phyloP scores from a whole-genome alignment of 1,140 invertebrate genomes.

The Campoletis sonorensis region DNA sequence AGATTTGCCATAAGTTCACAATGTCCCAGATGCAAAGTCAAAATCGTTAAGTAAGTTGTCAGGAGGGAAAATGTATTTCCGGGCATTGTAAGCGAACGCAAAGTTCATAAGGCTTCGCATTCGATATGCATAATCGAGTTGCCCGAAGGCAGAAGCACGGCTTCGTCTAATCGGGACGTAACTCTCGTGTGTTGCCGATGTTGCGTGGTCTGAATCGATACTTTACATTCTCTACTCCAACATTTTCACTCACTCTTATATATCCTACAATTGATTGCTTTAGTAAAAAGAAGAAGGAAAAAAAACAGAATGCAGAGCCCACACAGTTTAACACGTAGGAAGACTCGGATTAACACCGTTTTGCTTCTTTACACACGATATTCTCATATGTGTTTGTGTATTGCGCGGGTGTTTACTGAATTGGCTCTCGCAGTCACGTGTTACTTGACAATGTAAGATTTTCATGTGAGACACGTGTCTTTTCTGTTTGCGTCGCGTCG shows the following conservation, averaged over 20 bases:
- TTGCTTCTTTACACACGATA: not conserved
- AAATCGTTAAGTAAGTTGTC: conserved; percentile 2
- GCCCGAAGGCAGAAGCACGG: not conserved
- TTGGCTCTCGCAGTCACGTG: not conserved
- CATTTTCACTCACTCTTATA: not conserved
- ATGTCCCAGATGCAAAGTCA: not conserved
- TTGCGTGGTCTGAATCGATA: not conserved
- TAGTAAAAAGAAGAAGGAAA: not conserved
- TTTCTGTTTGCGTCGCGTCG: not conserved
- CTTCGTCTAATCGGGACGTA: conserved; percentile 41
- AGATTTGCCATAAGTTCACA: not conserved
- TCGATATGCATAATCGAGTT: conserved; percentile 44
- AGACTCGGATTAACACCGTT: not conserved
- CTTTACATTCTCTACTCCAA: not conserved
- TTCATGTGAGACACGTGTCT: conserved; percentile 2
- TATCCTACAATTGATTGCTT: not conserved
- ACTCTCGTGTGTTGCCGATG: not conserved
- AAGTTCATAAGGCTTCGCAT: conserved; percentile 28
- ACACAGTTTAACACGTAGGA: not conserved
- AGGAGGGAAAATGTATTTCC: not conserved
- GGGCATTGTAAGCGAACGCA: not conserved
- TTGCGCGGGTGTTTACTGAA: not conserved
- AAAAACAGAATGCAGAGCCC: not conserved
- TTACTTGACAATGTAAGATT: not conserved
- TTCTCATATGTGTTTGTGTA: not conserved